Evolutionary conservation across 2,888 invertebrate genomes (phyloP), one percentile per base, ranked within the genome.

Genomic region (Nymphalis urticae): DNA sequence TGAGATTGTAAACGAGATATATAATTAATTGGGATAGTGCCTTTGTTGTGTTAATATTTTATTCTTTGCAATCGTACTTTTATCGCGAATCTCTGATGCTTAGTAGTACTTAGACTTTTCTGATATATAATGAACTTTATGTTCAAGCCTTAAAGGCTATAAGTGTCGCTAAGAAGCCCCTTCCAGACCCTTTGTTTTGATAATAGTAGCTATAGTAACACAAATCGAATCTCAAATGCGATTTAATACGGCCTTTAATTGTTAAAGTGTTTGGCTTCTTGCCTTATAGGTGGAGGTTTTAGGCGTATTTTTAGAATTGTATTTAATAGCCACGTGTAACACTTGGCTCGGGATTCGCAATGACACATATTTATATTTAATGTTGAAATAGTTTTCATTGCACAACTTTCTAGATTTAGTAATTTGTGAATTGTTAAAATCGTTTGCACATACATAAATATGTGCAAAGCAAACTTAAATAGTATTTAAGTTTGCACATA

Each of bases 181-280:
- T 60, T 68, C 65, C 74, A 78, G 73, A 77, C 82, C 84, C 83
- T 83, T 82, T 85, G 77, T 77, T 77, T 73, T 76, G 70, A 69
- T 59, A 48, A 16, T 53, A 59, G 77, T 76, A 69, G 60, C 73
- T 72, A 77, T 76, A 70, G 74, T 66, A 72, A 75, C 75, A 69
- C 24, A 56, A 68, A 70, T 58, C 61, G 62, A 70, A 64, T 62
- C 64, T 61, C 48, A 27, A 62, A 48, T 65, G 59, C 64, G 63
- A 66, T 72, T 65, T 62, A 67, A 59, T 53, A 54, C 51, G 61
- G 51, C 62, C 51, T 62, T 64, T 58, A 62, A 61, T 64, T 62
- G 62, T 62, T 51, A 48, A 61, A 60, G 60, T 54, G 48, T 66
- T 62, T 66, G 66, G 66, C 66, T 54, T 56, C 54, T 66, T 66